These are phyloP conservation scores for Malacosoma neustria DNA, from an alignment of 2,888 invertebrate genomes.

Conservation along the genomic window DNA sequence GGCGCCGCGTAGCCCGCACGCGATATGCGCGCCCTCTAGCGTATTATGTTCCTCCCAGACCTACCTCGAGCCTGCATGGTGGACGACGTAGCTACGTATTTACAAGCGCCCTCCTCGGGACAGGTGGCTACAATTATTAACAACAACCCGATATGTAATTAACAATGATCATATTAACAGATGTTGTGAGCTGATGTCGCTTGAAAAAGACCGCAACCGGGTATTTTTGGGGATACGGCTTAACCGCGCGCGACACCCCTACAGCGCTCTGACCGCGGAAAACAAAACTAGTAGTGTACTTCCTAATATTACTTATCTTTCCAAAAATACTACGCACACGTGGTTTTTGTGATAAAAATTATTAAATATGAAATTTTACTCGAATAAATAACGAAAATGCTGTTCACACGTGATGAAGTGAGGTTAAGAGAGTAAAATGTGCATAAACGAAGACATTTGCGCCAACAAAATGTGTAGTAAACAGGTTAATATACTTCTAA, in stretches of 20 bases:
- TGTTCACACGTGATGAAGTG: not conserved
- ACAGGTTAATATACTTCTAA: slow-evolving; percentile 56
- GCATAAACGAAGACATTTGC: slow-evolving; percentile 25
- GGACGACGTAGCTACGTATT: slow-evolving; percentile 96
- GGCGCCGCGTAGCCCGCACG: slow-evolving; percentile 68
- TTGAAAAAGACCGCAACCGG: slow-evolving; percentile 66
- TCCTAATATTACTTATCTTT: no score
- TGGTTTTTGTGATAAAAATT: no score
- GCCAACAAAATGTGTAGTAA: slow-evolving; percentile 56
- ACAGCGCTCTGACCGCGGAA: not conserved
- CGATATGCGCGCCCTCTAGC: slow-evolving; percentile 64
- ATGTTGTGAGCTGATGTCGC: slow-evolving; percentile 72
- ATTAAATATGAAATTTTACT: no score
- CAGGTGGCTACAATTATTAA: slow-evolving; percentile 83
- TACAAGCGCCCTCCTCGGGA: slow-evolving; percentile 96
- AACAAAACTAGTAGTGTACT: no score
- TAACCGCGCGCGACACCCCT: not conserved
- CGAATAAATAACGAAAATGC: not conserved
- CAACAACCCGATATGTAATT: slow-evolving; percentile 74
- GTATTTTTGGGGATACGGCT: slow-evolving; percentile 56
- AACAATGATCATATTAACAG: slow-evolving; percentile 75
- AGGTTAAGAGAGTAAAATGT: not conserved
- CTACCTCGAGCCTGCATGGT: slow-evolving; percentile 96
- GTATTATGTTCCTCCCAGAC: slow-evolving; percentile 92
- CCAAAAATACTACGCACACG: no score